These are phyloP conservation scores for Danio tinwini DNA, from an alignment of 2,797 vertebrate genomes.

Conservation along the genomic window DNA sequence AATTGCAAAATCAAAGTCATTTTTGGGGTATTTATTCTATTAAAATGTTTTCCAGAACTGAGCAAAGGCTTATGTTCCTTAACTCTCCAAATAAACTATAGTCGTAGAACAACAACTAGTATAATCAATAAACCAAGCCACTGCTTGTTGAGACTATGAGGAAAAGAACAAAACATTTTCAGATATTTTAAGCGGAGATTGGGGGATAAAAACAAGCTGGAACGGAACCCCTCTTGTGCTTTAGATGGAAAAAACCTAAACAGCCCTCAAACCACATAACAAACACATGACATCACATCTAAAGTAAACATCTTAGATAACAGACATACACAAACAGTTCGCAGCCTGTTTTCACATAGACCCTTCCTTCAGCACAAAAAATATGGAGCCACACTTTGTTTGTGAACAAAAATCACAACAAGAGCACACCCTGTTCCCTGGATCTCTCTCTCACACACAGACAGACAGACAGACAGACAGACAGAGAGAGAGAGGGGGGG, in stretches of 20 bases:
- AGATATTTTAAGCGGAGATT: neutral
- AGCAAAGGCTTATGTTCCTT: neutral
- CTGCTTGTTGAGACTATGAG: conserved; percentile 5
- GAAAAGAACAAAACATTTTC: conserved; percentile 8
- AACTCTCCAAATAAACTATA: conserved; percentile 3
- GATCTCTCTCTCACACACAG: neutral
- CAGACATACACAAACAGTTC: conserved; percentile 23
- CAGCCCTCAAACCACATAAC: conserved; percentile 52
- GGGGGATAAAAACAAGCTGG: neutral
- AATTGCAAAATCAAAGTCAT: neutral
- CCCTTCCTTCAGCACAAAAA: conserved; percentile 28
- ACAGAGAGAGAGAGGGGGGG: conserved; percentile 13
- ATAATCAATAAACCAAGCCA: conserved; percentile 6
- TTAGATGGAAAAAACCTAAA: conserved; percentile 16
- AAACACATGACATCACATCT: conserved; percentile 62
- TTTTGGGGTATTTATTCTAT: neutral
- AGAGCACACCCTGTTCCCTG: conserved; percentile 35
- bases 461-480: no score
- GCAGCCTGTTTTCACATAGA: neutral
- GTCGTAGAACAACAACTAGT: neutral
- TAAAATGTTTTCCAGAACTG: neutral
- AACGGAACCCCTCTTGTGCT: conserved; percentile 16
- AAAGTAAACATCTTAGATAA: conserved; percentile 55
- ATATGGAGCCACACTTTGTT: conserved; percentile 28
- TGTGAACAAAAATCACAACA: neutral